Evolutionary conservation across 2,113 vertebrate species (phyloP).

Genomic region (Dolichallabes microphthalmus): DNA sequence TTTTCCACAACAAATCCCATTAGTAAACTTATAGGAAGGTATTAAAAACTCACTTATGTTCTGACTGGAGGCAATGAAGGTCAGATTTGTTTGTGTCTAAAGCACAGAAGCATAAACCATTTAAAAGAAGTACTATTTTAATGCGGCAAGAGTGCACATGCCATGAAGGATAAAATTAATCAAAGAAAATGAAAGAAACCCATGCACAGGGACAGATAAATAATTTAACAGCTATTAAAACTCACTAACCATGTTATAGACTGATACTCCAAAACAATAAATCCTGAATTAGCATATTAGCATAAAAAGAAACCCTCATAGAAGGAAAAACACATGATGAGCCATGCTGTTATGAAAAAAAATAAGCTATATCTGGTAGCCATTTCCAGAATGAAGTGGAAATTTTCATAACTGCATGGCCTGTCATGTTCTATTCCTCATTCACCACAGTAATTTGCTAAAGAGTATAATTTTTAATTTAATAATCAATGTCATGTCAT

Average conservation of each 20-base stretch:
- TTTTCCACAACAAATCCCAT: not conserved
- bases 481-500: not conserved
- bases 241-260: not conserved
- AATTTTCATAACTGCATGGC: not conserved
- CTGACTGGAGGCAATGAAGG: not conserved
- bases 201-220: constrained; percentile 6
- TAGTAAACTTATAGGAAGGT: not conserved
- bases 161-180: not conserved
- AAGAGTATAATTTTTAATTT: not conserved
- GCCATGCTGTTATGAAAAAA: not conserved
- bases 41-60: not conserved
- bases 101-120: not conserved
- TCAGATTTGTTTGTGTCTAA: not conserved
- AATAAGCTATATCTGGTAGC: not conserved
- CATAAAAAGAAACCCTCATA: too few relatives aligned
- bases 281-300: constrained; percentile 9
- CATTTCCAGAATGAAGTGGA: not conserved
- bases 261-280: constrained; percentile 8
- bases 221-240: constrained; percentile 19
- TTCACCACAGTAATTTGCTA: not conserved
- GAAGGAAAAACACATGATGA: not conserved
- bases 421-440: not conserved
- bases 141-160: not conserved
- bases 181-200: not conserved
- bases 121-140: not conserved